Evolutionary conservation across 2,888 invertebrate species (phyloP).

Genomic region (Brachyptera risi): DNA sequence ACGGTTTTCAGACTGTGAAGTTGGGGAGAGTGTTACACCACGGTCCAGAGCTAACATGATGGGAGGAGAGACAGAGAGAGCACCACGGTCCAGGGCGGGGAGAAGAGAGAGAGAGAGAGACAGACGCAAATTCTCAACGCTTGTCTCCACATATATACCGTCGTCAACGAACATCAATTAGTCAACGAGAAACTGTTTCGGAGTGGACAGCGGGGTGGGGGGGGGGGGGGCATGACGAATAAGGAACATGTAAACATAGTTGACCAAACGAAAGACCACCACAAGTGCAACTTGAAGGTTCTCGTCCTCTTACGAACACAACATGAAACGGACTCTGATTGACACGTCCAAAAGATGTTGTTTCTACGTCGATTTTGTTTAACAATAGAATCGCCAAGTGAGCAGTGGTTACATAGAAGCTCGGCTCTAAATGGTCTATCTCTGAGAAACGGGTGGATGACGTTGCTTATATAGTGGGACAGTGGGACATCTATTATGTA

Average conservation of each 20-base stretch:
- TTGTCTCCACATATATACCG: not conserved
- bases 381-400: not conserved
- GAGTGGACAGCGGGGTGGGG: not conserved
- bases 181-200: not conserved
- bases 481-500: too few species aligned
- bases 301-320: not conserved
- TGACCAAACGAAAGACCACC: slow-evolving; percentile 2
- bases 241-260: not conserved
- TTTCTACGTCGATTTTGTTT: not conserved
- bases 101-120: too few species aligned
- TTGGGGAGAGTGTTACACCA: too few species aligned
- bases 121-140: slow-evolving; percentile 9
- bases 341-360: slow-evolving; percentile 1
- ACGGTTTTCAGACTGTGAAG: too few species aligned
- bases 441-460: slow-evolving; percentile 1
- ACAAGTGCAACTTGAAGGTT: not conserved
- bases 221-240: not conserved
- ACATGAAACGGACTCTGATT: not conserved
- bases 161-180: not conserved
- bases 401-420: not conserved
- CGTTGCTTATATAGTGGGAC: not conserved
- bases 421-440: not conserved
- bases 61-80: too few species aligned
- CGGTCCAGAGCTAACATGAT: not conserved
- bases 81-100: too few species aligned